Percentiles rank a stretch among this genome's conserved stretches.
These are phyloP conservation scores for Toxotes jaculatrix DNA, from an alignment of 2,113 vertebrate species.

Conservation along the genomic window DNA sequence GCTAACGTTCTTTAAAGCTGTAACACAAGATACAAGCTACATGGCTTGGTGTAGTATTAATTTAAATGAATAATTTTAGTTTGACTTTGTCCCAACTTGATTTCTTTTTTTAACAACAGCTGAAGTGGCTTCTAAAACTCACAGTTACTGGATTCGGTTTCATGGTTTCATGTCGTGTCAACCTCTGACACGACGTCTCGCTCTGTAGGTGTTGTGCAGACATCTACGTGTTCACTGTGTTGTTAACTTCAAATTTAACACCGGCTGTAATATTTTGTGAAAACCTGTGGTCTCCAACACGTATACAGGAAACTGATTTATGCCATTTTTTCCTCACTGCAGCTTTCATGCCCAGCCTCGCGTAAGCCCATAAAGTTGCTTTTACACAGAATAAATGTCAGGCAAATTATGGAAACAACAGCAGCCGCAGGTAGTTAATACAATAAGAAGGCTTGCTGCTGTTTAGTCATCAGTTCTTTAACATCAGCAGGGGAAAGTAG, in stretches of 20 bases:
- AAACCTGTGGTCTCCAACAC: constrained; percentile 49
- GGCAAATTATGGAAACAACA: constrained; percentile 70
- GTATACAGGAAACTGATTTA: constrained; percentile 53
- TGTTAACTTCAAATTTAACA: constrained; percentile 48
- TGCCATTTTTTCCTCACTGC: constrained; percentile 34
- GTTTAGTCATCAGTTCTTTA: constrained; percentile 70
- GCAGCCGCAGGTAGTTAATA: constrained; percentile 67
- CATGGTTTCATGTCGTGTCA: background rate
- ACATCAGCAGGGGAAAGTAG: constrained; percentile 51
- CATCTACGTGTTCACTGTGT: constrained; percentile 52
- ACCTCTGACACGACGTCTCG: background rate
- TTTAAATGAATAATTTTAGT: background rate
- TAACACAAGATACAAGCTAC: background rate
- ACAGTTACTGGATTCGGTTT: background rate
- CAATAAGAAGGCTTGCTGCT: constrained; percentile 48
- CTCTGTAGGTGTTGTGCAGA: constrained; percentile 37
- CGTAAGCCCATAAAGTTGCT: constrained; percentile 65
- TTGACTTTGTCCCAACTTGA: background rate
- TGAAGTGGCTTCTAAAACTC: background rate
- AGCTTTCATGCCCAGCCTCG: constrained; percentile 58
- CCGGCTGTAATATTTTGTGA: constrained; percentile 48
- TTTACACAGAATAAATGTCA: constrained; percentile 68
- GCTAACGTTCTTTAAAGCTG: background rate
- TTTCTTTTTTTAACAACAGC: no score
- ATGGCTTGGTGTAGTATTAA: background rate